phyloP scores from a whole-genome alignment of 2,797 vertebrate genomes.

The Danio choprae region DNA sequence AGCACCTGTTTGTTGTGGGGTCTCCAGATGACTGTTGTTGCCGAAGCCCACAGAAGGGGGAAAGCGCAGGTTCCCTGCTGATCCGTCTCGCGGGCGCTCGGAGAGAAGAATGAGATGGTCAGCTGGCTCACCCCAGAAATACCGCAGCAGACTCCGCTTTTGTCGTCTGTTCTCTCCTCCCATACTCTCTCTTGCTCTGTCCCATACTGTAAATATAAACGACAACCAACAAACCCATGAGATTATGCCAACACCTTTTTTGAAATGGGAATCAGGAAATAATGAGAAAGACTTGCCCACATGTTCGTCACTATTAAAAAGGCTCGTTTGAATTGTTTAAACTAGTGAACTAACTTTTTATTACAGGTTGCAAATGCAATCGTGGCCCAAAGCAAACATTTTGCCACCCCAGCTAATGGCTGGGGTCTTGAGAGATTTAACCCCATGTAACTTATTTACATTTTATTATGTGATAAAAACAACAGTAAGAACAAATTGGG shows the following conservation, averaged over 20 bases:
- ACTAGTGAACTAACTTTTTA: too few relatives aligned
- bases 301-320: neutral
- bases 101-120: conserved; percentile 71
- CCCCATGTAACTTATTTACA: too few relatives aligned
- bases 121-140: conserved; percentile 56
- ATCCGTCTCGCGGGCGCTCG: conserved; percentile 56
- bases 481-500: too few relatives aligned
- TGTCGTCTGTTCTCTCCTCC: conserved; percentile 58
- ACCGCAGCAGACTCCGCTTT: conserved; percentile 51
- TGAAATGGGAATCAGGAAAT: neutral
- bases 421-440: too few relatives aligned
- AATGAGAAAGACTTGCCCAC: neutral
- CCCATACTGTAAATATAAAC: conserved; percentile 32
- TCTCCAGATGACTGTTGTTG: conserved; percentile 90
- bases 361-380: too few relatives aligned
- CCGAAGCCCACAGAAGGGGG: conserved; percentile 86
- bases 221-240: neutral
- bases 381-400: too few relatives aligned
- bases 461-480: too few relatives aligned
- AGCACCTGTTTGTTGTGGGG: conserved; percentile 92
- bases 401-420: too few relatives aligned
- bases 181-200: conserved; percentile 26
- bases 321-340: neutral
- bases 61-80: conserved; percentile 67
- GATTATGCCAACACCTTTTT: conserved; percentile 8